Evolutionary conservation across 2,797 vertebrate genomes (phyloP), one percentile per base, ranked within the genome.

Genomic region (Lerista edwardsae): DNA sequence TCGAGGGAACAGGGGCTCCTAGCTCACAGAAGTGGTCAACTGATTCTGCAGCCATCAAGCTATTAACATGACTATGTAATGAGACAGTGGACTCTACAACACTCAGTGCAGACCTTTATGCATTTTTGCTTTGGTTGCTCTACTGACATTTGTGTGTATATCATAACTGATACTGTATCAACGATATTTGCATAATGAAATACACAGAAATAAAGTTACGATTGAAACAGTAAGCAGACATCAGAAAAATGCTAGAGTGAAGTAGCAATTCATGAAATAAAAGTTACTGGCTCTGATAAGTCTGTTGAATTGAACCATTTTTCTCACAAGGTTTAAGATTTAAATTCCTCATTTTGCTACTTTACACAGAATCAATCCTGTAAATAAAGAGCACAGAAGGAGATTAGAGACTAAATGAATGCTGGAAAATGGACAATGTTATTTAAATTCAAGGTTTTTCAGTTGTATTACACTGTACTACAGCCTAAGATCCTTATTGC

Each of bases 341-440:
- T 59, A 59, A 68, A 55, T 25, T 67, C 4, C n/a, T 68, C 21
- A 51, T 65, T 67, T 51, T 65, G 59, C 29, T 79, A 61, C 51
- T 55, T 55, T 55, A 55, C 14, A 55, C 51, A 55, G 51, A 21
- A 79, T 47, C 34, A 34, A 44, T 27, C 34, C 19, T 75, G 11
- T 47, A 47, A 23, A 47, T 9, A 82, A 57, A 0, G 51, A 0
- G 0, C 47, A 65, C 75, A 1, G 2, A 71, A 21, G 51, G n/a
- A 23, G 19, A 7, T 76, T 19, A 78, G 77, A 5, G 27, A 78
- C 39, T 0, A 68, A 86, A 85, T 2, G 0, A 0, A 73, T 77
- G 29, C 39, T 23, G 75, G 51, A 84, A 25, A 12, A 39, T 64
- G 65, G 65, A 44, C 29, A 74, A 34, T 74, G 61, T 51, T 65